phyloP scores from a whole-genome alignment of 2,113 vertebrate species.

The Cryptomyrus ogoouensis region DNA sequence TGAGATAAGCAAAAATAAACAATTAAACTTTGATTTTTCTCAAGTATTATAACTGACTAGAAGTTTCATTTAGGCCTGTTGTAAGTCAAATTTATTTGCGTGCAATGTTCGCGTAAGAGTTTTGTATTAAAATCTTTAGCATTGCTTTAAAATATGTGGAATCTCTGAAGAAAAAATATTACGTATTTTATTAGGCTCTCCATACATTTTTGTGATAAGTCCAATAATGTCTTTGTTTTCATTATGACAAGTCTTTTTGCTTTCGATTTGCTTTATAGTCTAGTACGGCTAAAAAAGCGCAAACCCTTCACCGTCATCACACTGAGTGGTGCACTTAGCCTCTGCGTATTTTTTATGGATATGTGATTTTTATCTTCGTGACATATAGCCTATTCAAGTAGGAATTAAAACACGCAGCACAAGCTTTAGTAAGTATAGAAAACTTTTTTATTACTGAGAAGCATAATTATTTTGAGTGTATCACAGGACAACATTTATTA shows the following conservation, averaged over 20 bases:
- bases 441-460: not conserved
- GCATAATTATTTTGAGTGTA: not conserved
- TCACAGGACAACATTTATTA: not conserved
- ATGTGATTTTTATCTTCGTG: conserved; percentile 54
- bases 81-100: not conserved
- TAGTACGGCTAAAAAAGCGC: conserved; percentile 7
- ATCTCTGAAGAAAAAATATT: not conserved
- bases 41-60: not conserved
- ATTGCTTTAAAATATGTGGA: not conserved
- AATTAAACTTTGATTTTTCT: not conserved
- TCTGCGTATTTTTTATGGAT: conserved; percentile 57
- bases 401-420: conserved; percentile 44
- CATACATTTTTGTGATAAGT: not conserved
- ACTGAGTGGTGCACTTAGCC: conserved; percentile 45
- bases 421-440: not conserved
- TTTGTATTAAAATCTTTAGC: not conserved
- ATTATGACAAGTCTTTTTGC: not conserved
- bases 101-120: not conserved
- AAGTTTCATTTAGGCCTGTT: not conserved
- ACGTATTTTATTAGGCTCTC: too few relatives aligned
- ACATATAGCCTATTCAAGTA: conserved; percentile 48
- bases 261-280: conserved; percentile 14
- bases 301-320: conserved; percentile 45
- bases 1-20: not conserved
- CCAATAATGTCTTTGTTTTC: not conserved